Conservation (phyloP, 2,797 vertebrate genomes). For the Halcyon badia region DNA sequence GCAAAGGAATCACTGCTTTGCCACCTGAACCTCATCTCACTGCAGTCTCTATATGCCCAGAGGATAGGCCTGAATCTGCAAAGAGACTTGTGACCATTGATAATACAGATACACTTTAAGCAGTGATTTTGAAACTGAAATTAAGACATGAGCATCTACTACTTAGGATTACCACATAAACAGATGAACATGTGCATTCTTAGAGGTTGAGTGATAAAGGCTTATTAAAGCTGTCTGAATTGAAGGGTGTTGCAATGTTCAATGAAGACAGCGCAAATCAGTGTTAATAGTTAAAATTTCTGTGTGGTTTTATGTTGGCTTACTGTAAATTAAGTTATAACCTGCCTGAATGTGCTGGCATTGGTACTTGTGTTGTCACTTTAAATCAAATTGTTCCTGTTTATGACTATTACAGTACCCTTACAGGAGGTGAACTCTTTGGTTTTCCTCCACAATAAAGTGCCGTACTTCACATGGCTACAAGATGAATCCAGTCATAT, state of each 20-base stretch:
- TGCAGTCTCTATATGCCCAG: neutral
- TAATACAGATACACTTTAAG: neutral
- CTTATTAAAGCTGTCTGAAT: neutral
- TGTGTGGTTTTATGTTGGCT: neutral
- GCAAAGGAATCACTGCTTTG: neutral
- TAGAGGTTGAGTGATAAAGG: neutral
- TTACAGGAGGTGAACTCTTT: neutral
- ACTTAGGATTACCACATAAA: neutral
- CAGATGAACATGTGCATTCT: rapidly evolving
- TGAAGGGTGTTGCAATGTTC: neutral
- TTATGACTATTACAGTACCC: neutral
- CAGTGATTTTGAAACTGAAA: neutral
- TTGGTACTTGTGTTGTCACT: neutral
- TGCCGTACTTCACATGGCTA: neutral
- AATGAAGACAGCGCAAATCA: neutral
- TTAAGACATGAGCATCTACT: neutral
- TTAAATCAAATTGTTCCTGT: neutral
- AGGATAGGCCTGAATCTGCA: neutral
- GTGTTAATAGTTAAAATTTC: neutral
- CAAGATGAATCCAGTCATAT: neutral
- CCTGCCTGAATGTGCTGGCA: neutral
- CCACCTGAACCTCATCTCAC: neutral
- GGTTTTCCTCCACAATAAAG: neutral
- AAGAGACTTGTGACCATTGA: neutral
- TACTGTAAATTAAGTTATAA: neutral